phyloP scores from a whole-genome alignment of 2,113 vertebrate genomes.

The Heterocephalus glaber region DNA sequence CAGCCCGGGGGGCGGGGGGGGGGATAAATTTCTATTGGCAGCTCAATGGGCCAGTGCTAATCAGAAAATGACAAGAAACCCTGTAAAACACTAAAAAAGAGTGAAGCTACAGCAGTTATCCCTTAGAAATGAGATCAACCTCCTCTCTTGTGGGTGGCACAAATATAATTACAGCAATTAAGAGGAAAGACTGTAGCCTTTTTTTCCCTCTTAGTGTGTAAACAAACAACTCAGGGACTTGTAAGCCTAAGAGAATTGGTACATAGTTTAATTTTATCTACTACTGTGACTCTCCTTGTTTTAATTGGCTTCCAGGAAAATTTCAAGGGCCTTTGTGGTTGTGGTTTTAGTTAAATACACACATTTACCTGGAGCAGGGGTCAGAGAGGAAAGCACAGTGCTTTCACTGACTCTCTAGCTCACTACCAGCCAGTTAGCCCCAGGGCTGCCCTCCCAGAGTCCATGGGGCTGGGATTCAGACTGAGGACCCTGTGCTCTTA shows the following conservation, averaged over 20 bases:
- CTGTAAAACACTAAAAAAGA: conserved; percentile 43
- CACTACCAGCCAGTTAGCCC: not conserved
- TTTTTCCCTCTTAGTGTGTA: conserved; percentile 63
- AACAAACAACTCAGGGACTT: conserved; percentile 73
- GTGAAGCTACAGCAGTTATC: conserved; percentile 47
- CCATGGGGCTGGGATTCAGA: rapidly evolving
- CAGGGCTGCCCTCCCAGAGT: not conserved
- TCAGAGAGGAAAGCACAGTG: not conserved
- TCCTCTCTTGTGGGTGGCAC: conserved; percentile 57
- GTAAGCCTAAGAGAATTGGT: conserved; percentile 61
- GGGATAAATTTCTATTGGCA: conserved; percentile 66
- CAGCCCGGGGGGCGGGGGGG: too few relatives aligned
- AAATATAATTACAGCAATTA: conserved; percentile 71
- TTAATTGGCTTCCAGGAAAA: conserved; percentile 76
- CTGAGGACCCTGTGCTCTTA: not conserved
- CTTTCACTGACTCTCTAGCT: not conserved
- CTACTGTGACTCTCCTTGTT: conserved; percentile 49
- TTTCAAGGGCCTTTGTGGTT: conserved; percentile 51
- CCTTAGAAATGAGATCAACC: conserved; percentile 66
- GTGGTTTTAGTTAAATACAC: conserved; percentile 61
- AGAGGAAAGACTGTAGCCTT: conserved; percentile 55
- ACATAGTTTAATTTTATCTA: conserved; percentile 67
- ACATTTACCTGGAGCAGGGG: conserved; percentile 49
- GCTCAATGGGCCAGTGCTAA: conserved; percentile 65
- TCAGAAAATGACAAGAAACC: conserved; percentile 75